Percentiles rank a stretch among this genome's conserved stretches.
These are phyloP conservation scores for Drosophila mulleri DNA, from an alignment of 2,888 invertebrate species.

Conservation along the genomic window DNA sequence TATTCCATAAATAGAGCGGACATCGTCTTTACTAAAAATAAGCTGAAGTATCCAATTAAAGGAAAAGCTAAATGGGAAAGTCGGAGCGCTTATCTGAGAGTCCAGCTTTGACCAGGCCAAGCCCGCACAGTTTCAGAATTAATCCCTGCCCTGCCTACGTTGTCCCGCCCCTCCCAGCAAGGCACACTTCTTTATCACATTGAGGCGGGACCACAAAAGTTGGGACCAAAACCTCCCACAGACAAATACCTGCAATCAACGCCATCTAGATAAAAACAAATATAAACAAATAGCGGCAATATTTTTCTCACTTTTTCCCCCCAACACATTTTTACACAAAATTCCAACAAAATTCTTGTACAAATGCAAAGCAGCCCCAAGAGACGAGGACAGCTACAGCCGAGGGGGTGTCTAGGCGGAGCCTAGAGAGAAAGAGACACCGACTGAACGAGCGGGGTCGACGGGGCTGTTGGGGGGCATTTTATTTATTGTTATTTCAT, in stretches of 20 bases:
- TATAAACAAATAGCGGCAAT: slow-evolving; percentile 73
- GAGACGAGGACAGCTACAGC: neutral
- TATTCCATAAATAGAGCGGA: too few species aligned
- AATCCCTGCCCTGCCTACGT: slow-evolving; percentile 4
- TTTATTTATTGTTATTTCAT: slow-evolving; percentile 80
- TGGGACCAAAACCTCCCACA: slow-evolving; percentile 45
- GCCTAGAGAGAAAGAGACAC: neutral
- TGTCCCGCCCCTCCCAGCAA: slow-evolving; percentile 13
- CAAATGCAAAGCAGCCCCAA: slow-evolving; percentile 45
- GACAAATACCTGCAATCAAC: slow-evolving; percentile 78
- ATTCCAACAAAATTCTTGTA: slow-evolving; percentile 56
- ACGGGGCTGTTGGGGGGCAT: slow-evolving; percentile 59
- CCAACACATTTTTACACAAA: slow-evolving; percentile 71
- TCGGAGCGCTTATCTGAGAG: slow-evolving; percentile 33
- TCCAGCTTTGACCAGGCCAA: slow-evolving; percentile 23
- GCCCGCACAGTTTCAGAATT: neutral
- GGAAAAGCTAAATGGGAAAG: slow-evolving; percentile 13
- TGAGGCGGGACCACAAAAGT: slow-evolving; percentile 28
- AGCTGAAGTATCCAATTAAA: slow-evolving; percentile 23
- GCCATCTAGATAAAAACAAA: slow-evolving; percentile 79
- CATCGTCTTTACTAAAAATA: neutral
- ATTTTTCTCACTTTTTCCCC: slow-evolving; percentile 11
- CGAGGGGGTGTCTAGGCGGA: neutral
- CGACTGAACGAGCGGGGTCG: neutral
- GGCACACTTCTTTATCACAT: slow-evolving; percentile 57